phyloP scores from a whole-genome alignment of 2,113 vertebrate genomes.

The Leuciscus idus region DNA sequence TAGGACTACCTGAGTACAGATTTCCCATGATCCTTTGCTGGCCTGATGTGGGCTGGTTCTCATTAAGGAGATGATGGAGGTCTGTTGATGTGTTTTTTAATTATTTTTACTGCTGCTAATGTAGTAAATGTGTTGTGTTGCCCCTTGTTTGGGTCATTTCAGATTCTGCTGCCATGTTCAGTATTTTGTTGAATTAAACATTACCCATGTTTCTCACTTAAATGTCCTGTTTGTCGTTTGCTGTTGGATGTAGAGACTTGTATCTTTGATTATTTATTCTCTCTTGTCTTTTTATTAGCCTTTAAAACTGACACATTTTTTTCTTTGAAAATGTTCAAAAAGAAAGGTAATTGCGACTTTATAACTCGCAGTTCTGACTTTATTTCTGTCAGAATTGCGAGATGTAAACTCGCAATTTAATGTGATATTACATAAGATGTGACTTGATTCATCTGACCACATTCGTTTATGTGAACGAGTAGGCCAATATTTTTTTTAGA shows the following conservation, averaged over 20 bases:
- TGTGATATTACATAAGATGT: background rate
- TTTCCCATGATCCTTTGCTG: slow-evolving; percentile 6
- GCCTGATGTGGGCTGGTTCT: slow-evolving; percentile 1
- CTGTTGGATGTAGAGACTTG: background rate
- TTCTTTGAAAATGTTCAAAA: background rate
- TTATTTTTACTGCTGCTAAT: slow-evolving; percentile 47
- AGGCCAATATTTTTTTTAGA: background rate
- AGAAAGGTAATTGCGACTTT: too few relatives aligned
- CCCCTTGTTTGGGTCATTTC: slow-evolving; percentile 31
- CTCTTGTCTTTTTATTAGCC: too few relatives aligned
- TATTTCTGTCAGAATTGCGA: too few relatives aligned
- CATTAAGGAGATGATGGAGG: background rate
- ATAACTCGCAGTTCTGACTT: too few relatives aligned
- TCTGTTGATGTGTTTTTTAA: background rate
- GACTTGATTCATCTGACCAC: background rate
- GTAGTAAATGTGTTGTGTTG: slow-evolving; percentile 48
- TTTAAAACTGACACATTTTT: background rate
- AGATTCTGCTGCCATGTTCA: slow-evolving; percentile 36
- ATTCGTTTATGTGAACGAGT: background rate
- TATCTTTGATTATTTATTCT: background rate
- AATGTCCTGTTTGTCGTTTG: background rate
- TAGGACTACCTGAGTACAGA: slow-evolving; percentile 35
- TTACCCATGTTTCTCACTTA: slow-evolving; percentile 36
- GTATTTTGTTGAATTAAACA: slow-evolving; percentile 54
- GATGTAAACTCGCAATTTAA: too few relatives aligned